These are phyloP conservation scores for Speoplatyrhinus poulsoni DNA, from an alignment of 2,113 vertebrate species.

Conservation along the genomic window DNA sequence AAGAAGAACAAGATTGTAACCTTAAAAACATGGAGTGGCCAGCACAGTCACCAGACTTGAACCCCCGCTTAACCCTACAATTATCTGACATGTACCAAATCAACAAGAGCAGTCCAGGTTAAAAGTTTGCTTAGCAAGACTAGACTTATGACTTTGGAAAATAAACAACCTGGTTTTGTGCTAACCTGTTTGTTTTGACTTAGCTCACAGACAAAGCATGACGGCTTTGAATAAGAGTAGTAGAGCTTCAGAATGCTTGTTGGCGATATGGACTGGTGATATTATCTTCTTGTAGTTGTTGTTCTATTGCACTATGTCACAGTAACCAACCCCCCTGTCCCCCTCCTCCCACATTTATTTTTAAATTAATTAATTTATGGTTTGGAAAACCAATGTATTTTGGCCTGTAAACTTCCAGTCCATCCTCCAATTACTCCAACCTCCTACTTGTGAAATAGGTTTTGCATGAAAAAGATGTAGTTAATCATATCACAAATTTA, in stretches of 20 bases:
- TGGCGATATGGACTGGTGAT: background rate
- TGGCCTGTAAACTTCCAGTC: no score
- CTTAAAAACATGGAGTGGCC: no score
- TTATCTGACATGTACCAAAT: background rate
- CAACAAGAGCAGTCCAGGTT: background rate
- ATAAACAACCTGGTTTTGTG: background rate
- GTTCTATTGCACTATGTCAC: background rate
- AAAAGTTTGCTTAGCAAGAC: background rate
- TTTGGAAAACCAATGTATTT: background rate
- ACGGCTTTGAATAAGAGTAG: background rate
- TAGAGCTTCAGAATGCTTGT: background rate
- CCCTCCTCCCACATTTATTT: background rate
- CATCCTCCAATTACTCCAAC: no score
- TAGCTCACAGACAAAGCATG: slow-evolving; percentile 6
- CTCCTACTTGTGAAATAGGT: no score
- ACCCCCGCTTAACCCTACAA: no score
- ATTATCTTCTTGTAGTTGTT: background rate
- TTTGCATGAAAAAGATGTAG: no score
- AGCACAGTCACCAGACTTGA: no score
- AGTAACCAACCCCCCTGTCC: background rate
- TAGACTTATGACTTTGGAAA: background rate
- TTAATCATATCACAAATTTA: no score
- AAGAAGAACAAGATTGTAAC: no score
- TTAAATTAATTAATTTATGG: background rate
- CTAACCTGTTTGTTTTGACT: slow-evolving; percentile 12